Conservation (phyloP, 2,888 invertebrate species). For the Pandemis heparana region DNA sequence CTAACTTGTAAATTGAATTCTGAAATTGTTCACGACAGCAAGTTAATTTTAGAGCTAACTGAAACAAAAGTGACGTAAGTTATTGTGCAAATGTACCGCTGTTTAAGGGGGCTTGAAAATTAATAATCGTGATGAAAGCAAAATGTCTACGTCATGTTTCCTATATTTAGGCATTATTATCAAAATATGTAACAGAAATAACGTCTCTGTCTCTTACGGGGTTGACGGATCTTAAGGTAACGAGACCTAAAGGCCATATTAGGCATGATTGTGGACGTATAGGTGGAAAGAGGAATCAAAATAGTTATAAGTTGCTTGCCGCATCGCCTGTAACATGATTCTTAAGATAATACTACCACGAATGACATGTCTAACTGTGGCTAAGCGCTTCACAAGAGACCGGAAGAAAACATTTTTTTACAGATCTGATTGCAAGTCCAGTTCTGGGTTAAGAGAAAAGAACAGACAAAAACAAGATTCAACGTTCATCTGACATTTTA, state of each 20-base stretch:
- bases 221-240: no score
- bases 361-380: background rate
- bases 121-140: background rate
- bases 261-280: no score
- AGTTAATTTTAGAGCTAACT: background rate
- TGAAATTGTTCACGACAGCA: background rate
- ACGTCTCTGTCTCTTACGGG: no score
- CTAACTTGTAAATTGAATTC: slow-evolving; percentile 12
- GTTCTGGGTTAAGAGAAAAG: slow-evolving; percentile 12
- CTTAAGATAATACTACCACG: background rate
- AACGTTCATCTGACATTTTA: slow-evolving; percentile 10
- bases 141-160: background rate
- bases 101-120: background rate
- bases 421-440: slow-evolving; percentile 1
- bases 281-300: no score
- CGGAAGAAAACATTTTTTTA: slow-evolving; percentile 1
- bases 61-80: background rate
- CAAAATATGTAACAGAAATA: background rate
- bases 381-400: background rate
- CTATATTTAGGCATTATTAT: background rate
- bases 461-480: slow-evolving; percentile 8
- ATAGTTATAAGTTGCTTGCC: no score
- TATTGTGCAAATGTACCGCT: background rate
- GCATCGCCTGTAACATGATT: no score
- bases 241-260: no score